phyloP scores from a whole-genome alignment of 2,113 vertebrate species.

The Sapayoa aenigma region DNA sequence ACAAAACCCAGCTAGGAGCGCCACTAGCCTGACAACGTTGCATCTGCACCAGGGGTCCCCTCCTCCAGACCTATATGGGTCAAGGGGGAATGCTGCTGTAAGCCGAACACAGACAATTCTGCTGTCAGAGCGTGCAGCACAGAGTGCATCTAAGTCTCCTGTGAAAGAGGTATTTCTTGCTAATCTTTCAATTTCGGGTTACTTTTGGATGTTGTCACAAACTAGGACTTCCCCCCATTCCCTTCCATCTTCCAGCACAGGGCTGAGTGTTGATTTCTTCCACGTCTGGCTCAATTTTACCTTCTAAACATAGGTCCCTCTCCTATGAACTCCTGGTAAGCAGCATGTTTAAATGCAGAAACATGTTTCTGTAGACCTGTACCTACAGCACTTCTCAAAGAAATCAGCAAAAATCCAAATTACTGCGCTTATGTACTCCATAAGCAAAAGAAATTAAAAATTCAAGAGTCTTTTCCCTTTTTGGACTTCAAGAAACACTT shows the following conservation, averaged over 20 bases:
- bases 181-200: neutral
- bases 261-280: neutral
- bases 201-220: neutral
- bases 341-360: neutral
- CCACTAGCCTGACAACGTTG: accelerated
- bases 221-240: neutral
- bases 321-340: neutral
- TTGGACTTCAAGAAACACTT: neutral
- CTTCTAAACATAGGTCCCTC: neutral
- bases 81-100: neutral
- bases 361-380: neutral
- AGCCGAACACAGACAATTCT: neutral
- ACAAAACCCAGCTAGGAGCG: neutral
- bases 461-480: neutral
- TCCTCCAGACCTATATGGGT: neutral
- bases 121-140: neutral
- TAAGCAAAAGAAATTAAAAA: neutral
- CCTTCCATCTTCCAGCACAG: neutral
- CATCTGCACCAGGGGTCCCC: neutral
- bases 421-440: neutral
- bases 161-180: neutral
- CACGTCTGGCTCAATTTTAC: neutral
- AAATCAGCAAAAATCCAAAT: neutral
- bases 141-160: neutral
- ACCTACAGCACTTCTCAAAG: neutral